Conservation (phyloP, 37 sponge, comb jelly and placozoan genomes). For the Cladorhizidae sp. region DNA sequence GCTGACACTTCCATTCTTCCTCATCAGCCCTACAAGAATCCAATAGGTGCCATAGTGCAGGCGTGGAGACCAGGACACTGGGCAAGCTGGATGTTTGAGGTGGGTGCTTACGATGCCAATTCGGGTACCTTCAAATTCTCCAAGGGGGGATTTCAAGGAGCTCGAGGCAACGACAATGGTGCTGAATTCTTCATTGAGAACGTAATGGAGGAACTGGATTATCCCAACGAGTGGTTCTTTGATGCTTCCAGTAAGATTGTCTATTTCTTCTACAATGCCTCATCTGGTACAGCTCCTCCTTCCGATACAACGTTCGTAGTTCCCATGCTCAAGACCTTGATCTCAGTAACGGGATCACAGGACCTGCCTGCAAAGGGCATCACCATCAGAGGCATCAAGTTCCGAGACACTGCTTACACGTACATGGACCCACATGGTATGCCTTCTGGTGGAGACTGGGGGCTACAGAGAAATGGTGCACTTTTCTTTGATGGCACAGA, state of each 20-base stretch:
- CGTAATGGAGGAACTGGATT: slow-evolving; percentile 61
- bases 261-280: slow-evolving; percentile 49
- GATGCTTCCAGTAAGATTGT: slow-evolving; percentile 27
- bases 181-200: slow-evolving; percentile 63
- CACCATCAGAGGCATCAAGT: slow-evolving; percentile 29
- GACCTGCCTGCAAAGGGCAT: slow-evolving; percentile 32
- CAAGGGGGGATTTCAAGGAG: slow-evolving; percentile 76
- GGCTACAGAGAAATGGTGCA: slow-evolving; percentile 51
- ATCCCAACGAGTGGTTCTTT: slow-evolving; percentile 77
- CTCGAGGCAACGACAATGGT: slow-evolving; percentile 56
- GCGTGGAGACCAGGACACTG: slow-evolving; percentile 66
- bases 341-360: slow-evolving; percentile 24
- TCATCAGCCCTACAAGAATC: slow-evolving; percentile 54
- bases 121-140: slow-evolving; percentile 35
- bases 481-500: slow-evolving; percentile 64
- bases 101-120: slow-evolving; percentile 18
- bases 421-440: slow-evolving; percentile 61
- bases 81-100: slow-evolving; percentile 76
- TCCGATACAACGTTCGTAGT: slow-evolving; percentile 28
- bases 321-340: slow-evolving; percentile 34
- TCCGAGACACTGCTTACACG: slow-evolving; percentile 63
- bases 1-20: slow-evolving; percentile 35
- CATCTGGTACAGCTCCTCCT: slow-evolving; percentile 37
- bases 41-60: slow-evolving; percentile 64
- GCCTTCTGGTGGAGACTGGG: slow-evolving; percentile 75